phyloP scores from a whole-genome alignment of 2,113 vertebrate genomes.

The Pelecanoides urinatrix region DNA sequence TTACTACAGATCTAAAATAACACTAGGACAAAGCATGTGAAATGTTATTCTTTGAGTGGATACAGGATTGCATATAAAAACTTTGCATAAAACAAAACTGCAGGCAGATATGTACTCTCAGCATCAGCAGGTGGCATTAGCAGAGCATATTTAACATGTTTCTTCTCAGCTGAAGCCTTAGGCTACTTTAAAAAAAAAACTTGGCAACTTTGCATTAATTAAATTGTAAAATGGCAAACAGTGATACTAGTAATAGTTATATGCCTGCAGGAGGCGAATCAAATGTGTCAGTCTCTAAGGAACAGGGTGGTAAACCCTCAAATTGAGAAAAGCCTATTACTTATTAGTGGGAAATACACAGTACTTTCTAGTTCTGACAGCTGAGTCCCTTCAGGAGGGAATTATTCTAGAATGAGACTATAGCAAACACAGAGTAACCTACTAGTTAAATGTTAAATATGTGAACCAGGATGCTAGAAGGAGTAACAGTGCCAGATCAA shows the following conservation, averaged over 20 bases:
- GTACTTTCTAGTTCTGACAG: neutral
- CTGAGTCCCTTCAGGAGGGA: neutral
- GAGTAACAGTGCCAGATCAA: neutral
- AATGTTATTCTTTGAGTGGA: neutral
- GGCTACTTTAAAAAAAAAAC: neutral
- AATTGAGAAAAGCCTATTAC: neutral
- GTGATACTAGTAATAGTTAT: neutral
- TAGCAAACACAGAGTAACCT: neutral
- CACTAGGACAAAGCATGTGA: neutral
- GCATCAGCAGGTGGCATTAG: slow-evolving; percentile 57
- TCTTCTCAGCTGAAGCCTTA: neutral
- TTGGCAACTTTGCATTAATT: slow-evolving; percentile 26
- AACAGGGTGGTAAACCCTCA: neutral
- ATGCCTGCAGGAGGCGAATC: neutral
- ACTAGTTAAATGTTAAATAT: neutral
- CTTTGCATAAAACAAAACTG: neutral
- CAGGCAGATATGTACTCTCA: neutral
- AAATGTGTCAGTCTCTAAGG: neutral
- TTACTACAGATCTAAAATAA: neutral
- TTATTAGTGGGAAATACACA: neutral
- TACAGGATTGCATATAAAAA: neutral
- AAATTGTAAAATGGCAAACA: slow-evolving; percentile 48
- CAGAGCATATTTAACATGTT: slow-evolving; percentile 1
- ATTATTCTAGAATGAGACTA: neutral
- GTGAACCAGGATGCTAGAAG: neutral